A percentile compares a stretch with the other conserved stretches of the same genome.
These are phyloP conservation scores for Etia nguti DNA, from an alignment of 2,113 vertebrate species.

Conservation along the genomic window DNA sequence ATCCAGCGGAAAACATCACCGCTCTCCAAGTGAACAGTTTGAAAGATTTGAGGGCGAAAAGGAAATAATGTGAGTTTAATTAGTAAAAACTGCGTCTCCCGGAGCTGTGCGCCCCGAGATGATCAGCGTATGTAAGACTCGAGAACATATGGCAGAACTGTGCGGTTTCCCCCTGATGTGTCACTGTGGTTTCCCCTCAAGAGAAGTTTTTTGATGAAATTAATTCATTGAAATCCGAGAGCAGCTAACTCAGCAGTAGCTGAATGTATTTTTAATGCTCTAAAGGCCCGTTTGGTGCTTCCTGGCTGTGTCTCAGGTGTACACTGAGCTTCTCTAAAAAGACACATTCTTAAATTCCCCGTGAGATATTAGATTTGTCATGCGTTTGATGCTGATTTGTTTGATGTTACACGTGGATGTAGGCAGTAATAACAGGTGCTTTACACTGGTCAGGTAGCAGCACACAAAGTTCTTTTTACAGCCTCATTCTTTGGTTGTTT, in stretches of 20 bases:
- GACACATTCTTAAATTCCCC: neutral
- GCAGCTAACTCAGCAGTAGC: constrained; percentile 2
- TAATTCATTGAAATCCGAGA: constrained; percentile 38
- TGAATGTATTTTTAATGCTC: constrained; percentile 20
- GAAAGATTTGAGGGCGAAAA: neutral
- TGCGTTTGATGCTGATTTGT: neutral
- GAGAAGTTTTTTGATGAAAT: constrained; percentile 46
- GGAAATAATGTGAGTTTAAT: constrained; percentile 33
- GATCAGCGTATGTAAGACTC: constrained; percentile 14
- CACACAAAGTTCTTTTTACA: neutral
- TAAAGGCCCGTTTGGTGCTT: neutral
- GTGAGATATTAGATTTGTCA: neutral
- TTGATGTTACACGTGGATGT: neutral
- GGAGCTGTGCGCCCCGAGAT: neutral
- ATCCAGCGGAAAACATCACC: neutral
- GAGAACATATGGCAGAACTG: constrained; percentile 22
- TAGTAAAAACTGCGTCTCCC: neutral
- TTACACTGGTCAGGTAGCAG: neutral
- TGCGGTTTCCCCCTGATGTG: constrained; percentile 50
- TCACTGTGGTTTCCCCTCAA: constrained; percentile 47
- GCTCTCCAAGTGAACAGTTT: constrained; percentile 9
- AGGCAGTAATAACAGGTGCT: neutral
- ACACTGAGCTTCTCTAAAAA: neutral
- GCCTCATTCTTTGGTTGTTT: neutral
- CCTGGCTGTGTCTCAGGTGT: neutral